Evolutionary conservation across 2,113 vertebrate species (phyloP), one percentile per base, ranked within the genome.

Genomic region (rabbit (Oryctolagus cuniculus)): DNA sequence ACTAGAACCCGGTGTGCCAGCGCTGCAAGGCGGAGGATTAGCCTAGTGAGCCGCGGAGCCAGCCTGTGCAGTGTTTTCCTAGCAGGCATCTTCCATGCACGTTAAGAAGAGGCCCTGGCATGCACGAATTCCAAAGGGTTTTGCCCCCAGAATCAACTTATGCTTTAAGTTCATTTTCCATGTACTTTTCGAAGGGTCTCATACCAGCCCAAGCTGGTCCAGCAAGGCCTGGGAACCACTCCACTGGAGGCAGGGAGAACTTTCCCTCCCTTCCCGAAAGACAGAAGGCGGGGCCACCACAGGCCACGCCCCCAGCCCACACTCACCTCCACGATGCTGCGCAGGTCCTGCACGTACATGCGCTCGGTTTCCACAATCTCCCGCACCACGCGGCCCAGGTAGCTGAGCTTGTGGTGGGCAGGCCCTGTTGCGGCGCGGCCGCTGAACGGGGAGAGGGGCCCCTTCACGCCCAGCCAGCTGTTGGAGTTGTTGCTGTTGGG

Each of bases 291-390:
- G 36, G 44, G 21, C 10, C 24, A 29, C 53, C 58, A 31, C 25
- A 64, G 49, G 19, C 55, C 1, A n/a, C 74, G 17, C 6, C 17
- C 16, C 2, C 9, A 31, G 19, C 38, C 22, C 6, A 2, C 3
- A 10, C 98, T 98, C 94, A 99, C 99, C 99, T 99, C 99, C 87
- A 99, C 99, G 1, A 99, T 99, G 98, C 99, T 99, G 93, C 98
- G 98, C 86, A 99, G 98, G 95, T 99, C 99, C 70, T 98, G 98
- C 80, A 99, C 99, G 0, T 99, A 99, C 98, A 98, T 99, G 70
- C 99, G 99, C 98, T 99, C 99, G 0, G 99, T 99, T 96, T 99
- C 99, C 74, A 99, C 99, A 0, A 99, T 99, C 98, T 99, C 99
- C 98, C 99, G 98, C 91, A 99, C 99, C 64, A 99, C 99, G 0